phyloP scores from a whole-genome alignment of 2,113 vertebrate genomes.

The Carassius auratus region DNA sequence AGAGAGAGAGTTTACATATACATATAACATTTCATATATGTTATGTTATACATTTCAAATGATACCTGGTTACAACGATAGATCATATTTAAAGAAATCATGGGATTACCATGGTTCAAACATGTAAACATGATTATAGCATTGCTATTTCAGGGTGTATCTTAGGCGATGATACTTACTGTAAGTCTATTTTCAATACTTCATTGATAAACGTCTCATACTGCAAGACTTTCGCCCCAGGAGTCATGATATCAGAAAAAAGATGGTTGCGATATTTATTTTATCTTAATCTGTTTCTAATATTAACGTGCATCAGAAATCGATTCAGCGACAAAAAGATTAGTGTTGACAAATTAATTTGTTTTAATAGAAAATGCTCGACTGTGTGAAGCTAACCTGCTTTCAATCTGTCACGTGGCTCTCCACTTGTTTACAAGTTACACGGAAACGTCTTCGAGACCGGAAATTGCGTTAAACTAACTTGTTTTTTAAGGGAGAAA shows the following conservation, averaged over 20 bases:
- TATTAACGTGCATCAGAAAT: neutral
- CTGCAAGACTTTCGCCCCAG: conserved; percentile 76
- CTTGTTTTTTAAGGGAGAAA: neutral
- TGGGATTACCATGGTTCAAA: neutral
- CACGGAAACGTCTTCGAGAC: conserved; percentile 13
- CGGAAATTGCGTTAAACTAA: conserved; percentile 26
- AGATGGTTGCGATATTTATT: neutral
- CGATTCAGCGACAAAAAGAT: neutral
- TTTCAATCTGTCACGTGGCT: conserved; percentile 2
- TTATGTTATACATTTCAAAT: neutral
- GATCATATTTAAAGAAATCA: neutral
- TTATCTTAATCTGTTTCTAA: neutral
- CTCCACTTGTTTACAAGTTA: conserved; percentile 32
- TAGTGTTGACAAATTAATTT: neutral
- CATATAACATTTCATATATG: no score
- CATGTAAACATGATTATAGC: neutral
- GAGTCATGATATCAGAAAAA: conserved; percentile 52
- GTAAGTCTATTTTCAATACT: conserved; percentile 81
- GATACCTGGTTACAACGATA: neutral
- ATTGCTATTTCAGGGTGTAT: neutral
- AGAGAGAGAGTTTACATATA: neutral
- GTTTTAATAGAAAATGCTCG: neutral
- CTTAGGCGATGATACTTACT: conserved; percentile 72
- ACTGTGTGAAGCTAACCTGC: neutral
- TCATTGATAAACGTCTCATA: conserved; percentile 86